These are phyloP conservation scores for Drosophila kuntzei DNA, from an alignment of 2,888 invertebrate species.

Conservation along the genomic window DNA sequence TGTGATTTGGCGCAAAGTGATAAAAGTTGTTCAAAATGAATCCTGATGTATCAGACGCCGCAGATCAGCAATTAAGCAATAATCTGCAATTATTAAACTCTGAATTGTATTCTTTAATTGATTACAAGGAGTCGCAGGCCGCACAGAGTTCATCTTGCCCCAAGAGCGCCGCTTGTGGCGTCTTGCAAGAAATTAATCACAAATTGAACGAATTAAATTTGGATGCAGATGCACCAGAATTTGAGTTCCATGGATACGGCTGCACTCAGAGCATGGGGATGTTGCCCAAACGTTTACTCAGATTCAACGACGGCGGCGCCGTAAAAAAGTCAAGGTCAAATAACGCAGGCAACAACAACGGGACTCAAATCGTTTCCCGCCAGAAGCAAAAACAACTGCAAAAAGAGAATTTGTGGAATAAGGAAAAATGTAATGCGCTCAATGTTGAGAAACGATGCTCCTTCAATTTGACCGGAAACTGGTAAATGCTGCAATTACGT, in stretches of 20 bases:
- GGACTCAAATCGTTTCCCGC: constrained; percentile 15
- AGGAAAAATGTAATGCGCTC: not conserved
- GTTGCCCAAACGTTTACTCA: not conserved
- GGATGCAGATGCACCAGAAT: constrained; percentile 26
- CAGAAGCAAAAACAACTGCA: constrained; percentile 39
- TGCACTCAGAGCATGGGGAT: constrained; percentile 24
- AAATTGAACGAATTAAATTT: constrained; percentile 31
- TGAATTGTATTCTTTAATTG: constrained; percentile 46
- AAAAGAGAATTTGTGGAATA: constrained; percentile 46
- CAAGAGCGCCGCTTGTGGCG: not conserved
- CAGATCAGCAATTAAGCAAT: constrained; percentile 35
- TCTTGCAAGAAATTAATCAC: constrained; percentile 41
- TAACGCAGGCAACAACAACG: too few relatives aligned
- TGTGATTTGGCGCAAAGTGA: constrained; percentile 14
- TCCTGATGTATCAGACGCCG: constrained; percentile 1
- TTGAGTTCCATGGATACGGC: constrained; percentile 59
- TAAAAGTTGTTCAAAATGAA: constrained; percentile 12
- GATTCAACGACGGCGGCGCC: not conserved
- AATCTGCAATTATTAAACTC: constrained; percentile 41
- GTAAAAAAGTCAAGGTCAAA: not conserved
- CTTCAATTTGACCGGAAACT: constrained; percentile 34
- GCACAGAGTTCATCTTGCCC: not conserved
- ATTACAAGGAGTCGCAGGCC: constrained; percentile 28
- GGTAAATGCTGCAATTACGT: constrained; percentile 53
- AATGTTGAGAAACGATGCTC: constrained; percentile 39